Conservation (phyloP, 2,113 vertebrate genomes). For the Acanthisitta chloris region DNA sequence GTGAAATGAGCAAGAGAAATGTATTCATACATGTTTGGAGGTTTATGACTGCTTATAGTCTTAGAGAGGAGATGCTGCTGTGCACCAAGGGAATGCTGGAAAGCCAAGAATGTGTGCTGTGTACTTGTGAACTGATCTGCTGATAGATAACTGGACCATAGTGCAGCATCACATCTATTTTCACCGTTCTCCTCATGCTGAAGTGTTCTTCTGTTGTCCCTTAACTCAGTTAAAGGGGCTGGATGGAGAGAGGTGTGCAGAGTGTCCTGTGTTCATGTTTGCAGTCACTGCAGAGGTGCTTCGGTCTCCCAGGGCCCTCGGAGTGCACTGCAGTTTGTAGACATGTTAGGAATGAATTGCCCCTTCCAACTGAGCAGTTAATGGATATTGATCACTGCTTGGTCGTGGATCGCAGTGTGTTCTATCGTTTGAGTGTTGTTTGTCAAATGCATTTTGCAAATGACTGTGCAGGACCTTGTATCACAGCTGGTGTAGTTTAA, state of each 20-base stretch:
- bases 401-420: slow-evolving; percentile 43
- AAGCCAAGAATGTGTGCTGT: neutral
- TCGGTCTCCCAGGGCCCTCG: slow-evolving; percentile 25
- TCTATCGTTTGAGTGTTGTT: slow-evolving; percentile 49
- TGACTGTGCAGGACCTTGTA: slow-evolving; percentile 65
- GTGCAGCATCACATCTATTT: slow-evolving; percentile 29
- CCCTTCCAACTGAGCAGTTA: slow-evolving; percentile 35
- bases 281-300: slow-evolving; percentile 15
- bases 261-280: slow-evolving; percentile 59
- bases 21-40: slow-evolving; percentile 8
- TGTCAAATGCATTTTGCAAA: slow-evolving; percentile 74
- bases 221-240: slow-evolving; percentile 63
- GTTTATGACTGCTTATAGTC: slow-evolving; percentile 11
- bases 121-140: slow-evolving; percentile 28
- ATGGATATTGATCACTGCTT: slow-evolving; percentile 57
- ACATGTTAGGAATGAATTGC: slow-evolving; percentile 43
- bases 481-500: slow-evolving; percentile 85
- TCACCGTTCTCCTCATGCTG: slow-evolving; percentile 15
- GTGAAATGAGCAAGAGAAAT: neutral
- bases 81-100: neutral
- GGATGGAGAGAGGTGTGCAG: slow-evolving; percentile 54
- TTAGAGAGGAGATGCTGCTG: slow-evolving; percentile 1
- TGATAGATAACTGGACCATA: slow-evolving; percentile 1
- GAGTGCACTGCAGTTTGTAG: slow-evolving; percentile 18
- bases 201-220: slow-evolving; percentile 29